Conservation (phyloP, 2,888 invertebrate genomes). For the Hemaris fuciformis region DNA sequence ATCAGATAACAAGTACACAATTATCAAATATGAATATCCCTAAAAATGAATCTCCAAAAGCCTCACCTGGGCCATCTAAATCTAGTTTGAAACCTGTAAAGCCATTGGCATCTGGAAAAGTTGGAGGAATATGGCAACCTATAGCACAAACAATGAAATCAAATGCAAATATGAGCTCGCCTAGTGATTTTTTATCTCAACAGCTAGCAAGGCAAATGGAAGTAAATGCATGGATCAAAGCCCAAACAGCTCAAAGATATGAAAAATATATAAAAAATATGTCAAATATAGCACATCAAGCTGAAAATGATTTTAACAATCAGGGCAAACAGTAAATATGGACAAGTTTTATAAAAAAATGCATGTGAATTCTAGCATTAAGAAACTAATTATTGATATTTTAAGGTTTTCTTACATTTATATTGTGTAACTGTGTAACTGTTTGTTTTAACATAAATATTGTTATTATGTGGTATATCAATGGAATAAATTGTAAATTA, state of each 20-base stretch:
- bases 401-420: neutral
- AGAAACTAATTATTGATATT: neutral
- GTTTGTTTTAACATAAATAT: neutral
- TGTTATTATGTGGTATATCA: neutral
- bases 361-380: neutral
- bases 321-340: constrained; percentile 59
- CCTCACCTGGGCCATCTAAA: constrained; percentile 62
- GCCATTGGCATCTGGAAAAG: constrained; percentile 54
- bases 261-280: constrained; percentile 69
- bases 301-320: constrained; percentile 64
- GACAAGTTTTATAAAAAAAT: neutral
- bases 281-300: constrained; percentile 63
- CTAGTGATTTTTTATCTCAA: constrained; percentile 56
- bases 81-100: constrained; percentile 55
- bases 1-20: constrained; percentile 70
- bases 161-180: constrained; percentile 45
- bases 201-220: constrained; percentile 65
- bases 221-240: constrained; percentile 68
- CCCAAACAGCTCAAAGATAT: constrained; percentile 66
- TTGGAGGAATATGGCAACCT: constrained; percentile 58
- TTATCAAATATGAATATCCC: constrained; percentile 50
- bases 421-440: neutral
- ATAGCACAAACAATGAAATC: constrained; percentile 52
- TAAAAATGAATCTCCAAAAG: constrained; percentile 58
- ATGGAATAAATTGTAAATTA: neutral